Evolutionary conservation across 2,888 invertebrate species (phyloP), one percentile per base, ranked within the genome.

Genomic region (Operophtera brumata): DNA sequence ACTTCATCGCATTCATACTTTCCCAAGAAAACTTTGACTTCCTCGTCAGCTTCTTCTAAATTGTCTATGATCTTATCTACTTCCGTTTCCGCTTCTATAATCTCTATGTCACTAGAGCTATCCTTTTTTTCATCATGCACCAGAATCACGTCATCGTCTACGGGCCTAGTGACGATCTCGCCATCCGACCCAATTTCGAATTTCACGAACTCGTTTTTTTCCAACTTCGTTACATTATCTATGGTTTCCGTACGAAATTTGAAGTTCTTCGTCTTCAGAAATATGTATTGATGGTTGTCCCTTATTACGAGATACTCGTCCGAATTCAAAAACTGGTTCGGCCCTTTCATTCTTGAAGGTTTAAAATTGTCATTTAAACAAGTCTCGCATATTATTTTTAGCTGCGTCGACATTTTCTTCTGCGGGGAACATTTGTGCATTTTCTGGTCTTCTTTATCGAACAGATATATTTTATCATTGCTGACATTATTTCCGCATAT

Each of bases 201-300:
- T 67, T 87, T 88, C 0, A 88, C 84, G 55, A 82, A 84, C 39
- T 86, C 86, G 6, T 76, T 73, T 34, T 66, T 66, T 7, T 71
- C 71, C 1, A 69, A 64, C n/a, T 66, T 62, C 36, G 69, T 68
- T 32, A 70, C 66, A 6, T 8, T 13, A 3, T 60, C 58, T 56
- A 74, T 68, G 47, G 68, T 68, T 30, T 65, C 67, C 36, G 54
- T 63, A 30, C 54, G 37, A 37, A 71, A 73, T 54, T 62, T 70
- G 1, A 80, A 74, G 9, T 73, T 64, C 42, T 74, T 79, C 1
- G 77, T 76, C 50, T 85, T 88, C 53, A 86, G 83, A 53, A 85
- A 90, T 42, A 90, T 86, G 59, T 83, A 88, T 53, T 90, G 90
- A 34, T 89, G 86, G 39, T 90, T 90, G 37, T 90, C 89, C 47